Conservation (phyloP, 1,140 invertebrate species). For the Neodiprion virginianus region DNA sequence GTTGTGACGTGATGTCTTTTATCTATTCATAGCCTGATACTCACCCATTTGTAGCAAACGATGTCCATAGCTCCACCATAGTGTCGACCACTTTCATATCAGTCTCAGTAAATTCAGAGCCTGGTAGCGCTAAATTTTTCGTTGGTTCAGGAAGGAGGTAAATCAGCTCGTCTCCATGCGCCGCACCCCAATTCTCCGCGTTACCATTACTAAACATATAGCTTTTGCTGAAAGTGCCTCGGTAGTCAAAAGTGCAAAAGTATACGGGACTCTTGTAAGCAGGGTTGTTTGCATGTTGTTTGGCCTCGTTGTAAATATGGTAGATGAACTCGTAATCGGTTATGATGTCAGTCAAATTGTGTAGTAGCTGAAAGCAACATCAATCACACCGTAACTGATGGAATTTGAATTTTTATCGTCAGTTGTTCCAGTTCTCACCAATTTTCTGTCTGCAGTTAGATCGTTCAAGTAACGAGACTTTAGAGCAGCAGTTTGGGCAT, state of each 20-base stretch:
- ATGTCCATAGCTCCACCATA: background rate
- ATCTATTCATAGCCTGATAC: background rate
- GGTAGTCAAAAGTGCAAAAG: background rate
- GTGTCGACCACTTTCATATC: background rate
- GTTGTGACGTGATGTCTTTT: too few relatives aligned
- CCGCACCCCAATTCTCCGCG: background rate
- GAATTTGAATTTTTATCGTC: background rate
- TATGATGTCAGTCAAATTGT: background rate
- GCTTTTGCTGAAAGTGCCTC: background rate
- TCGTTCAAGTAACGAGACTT: background rate
- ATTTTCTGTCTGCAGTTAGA: background rate
- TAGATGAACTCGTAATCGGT: background rate
- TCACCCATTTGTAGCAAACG: background rate
- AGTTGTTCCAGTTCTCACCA: constrained; percentile 6
- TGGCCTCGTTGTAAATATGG: background rate
- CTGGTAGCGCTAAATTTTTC: background rate
- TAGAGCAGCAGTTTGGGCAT: background rate
- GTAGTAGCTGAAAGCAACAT: background rate
- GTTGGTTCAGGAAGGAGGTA: background rate
- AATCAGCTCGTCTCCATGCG: background rate
- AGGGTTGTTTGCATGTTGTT: background rate
- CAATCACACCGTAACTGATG: background rate
- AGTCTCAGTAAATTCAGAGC: background rate
- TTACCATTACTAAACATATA: background rate
- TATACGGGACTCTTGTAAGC: background rate